These are phyloP conservation scores for Ammospiza maritima DNA, from an alignment of 2,797 vertebrate species.

Conservation along the genomic window DNA sequence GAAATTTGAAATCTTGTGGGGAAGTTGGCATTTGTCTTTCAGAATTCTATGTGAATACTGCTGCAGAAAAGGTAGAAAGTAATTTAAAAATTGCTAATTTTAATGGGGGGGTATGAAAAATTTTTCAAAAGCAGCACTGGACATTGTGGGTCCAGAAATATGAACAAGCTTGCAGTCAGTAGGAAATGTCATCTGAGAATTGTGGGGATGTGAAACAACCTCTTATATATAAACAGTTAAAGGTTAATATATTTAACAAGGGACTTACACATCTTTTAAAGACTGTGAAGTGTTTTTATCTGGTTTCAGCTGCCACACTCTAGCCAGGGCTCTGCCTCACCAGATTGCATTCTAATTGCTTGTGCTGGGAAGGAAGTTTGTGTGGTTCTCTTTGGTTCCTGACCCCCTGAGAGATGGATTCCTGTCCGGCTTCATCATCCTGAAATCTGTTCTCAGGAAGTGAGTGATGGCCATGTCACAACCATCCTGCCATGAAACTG, in stretches of 20 bases:
- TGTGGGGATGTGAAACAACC: background rate
- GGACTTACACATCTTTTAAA: background rate
- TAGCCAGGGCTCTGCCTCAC: background rate
- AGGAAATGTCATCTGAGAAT: background rate
- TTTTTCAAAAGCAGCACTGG: background rate
- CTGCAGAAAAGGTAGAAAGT: background rate
- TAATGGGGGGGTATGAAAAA: background rate
- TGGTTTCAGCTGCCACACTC: background rate
- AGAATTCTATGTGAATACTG: background rate
- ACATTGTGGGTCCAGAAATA: background rate
- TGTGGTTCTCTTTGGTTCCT: background rate
- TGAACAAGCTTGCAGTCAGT: background rate
- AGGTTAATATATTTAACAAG: rapidly evolving
- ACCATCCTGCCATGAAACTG: background rate
- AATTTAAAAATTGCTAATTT: background rate
- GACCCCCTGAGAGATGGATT: background rate
- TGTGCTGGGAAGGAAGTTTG: background rate
- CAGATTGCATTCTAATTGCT: background rate
- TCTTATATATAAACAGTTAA: background rate
- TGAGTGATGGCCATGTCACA: background rate
- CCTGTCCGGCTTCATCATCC: background rate
- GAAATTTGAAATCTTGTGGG: background rate
- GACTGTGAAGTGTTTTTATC: background rate
- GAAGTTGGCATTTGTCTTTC: background rate
- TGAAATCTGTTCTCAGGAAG: background rate